phyloP scores from a whole-genome alignment of 2,888 invertebrate species.

The Xanthia togata region DNA sequence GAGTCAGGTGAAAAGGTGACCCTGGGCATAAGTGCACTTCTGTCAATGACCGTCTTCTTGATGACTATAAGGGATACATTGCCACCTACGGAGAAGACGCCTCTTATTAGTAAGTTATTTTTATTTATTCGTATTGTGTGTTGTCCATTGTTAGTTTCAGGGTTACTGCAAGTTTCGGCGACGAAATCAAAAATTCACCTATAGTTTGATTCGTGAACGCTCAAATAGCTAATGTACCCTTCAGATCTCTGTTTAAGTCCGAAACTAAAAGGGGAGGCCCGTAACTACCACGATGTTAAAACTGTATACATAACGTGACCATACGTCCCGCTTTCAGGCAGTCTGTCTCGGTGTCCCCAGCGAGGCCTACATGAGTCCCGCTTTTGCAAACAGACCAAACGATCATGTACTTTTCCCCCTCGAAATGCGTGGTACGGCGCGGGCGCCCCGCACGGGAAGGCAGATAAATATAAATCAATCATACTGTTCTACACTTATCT shows the following conservation, averaged over 20 bases:
- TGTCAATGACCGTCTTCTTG: slow-evolving; percentile 96
- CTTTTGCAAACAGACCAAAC: no score
- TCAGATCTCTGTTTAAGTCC: not conserved
- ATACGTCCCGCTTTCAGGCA: no score
- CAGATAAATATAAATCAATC: no score
- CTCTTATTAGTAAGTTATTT: slow-evolving; percentile 94
- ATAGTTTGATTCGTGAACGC: not conserved
- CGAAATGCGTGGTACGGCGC: no score
- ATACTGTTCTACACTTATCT: no score
- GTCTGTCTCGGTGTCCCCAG: no score
- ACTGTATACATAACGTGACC: no score
- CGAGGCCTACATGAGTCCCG: no score
- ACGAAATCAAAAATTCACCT: not conserved
- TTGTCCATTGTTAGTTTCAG: not conserved
- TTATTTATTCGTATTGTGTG: not conserved
- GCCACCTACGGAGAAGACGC: slow-evolving; percentile 96
- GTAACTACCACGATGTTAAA: not conserved
- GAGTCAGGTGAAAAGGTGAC: slow-evolving; percentile 97
- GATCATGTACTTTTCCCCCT: no score
- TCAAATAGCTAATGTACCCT: not conserved
- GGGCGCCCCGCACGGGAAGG: no score
- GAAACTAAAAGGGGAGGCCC: not conserved
- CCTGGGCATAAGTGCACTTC: slow-evolving; percentile 95
- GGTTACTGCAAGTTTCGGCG: not conserved
- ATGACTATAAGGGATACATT: slow-evolving; percentile 96